Evolutionary conservation across 1,140 invertebrate species (phyloP).

Genomic region (Caenorhabditis brenneri): DNA sequence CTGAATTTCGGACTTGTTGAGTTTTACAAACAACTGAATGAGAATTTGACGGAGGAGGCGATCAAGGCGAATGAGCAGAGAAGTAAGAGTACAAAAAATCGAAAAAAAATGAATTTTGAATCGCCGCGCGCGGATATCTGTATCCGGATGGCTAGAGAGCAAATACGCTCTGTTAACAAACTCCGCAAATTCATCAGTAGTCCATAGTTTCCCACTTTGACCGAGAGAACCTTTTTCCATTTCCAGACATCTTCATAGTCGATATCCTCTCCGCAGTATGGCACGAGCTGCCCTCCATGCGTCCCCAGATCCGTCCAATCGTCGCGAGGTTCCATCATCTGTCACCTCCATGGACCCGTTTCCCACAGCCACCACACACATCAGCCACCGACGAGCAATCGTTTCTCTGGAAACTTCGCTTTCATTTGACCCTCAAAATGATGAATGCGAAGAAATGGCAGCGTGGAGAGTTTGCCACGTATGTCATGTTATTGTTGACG

Average conservation of each 20-base stretch:
- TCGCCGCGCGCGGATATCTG: too few species aligned
- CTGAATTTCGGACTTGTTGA: background rate
- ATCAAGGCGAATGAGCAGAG: background rate
- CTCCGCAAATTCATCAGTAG: too few species aligned
- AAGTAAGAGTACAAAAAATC: background rate
- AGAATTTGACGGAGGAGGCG: constrained; percentile 12
- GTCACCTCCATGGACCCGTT: background rate
- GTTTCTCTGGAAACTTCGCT: background rate
- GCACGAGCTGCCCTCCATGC: background rate
- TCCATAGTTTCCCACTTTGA: too few species aligned
- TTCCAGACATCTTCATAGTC: constrained; percentile 2
- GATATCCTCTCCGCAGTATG: background rate
- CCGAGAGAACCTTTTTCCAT: too few species aligned
- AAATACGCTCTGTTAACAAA: too few species aligned
- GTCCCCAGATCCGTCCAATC: background rate
- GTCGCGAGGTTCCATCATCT: background rate
- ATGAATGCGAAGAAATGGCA: background rate
- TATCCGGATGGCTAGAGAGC: too few species aligned
- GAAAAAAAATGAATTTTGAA: too few species aligned
- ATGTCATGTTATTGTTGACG: background rate
- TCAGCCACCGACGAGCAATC: background rate
- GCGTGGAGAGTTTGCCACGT: background rate
- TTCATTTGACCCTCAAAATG: background rate
- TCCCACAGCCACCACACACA: constrained; percentile 1
- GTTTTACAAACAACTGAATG: constrained; percentile 1